phyloP scores from a whole-genome alignment of 2,888 invertebrate genomes.

The Holacanthella duospinosa region DNA sequence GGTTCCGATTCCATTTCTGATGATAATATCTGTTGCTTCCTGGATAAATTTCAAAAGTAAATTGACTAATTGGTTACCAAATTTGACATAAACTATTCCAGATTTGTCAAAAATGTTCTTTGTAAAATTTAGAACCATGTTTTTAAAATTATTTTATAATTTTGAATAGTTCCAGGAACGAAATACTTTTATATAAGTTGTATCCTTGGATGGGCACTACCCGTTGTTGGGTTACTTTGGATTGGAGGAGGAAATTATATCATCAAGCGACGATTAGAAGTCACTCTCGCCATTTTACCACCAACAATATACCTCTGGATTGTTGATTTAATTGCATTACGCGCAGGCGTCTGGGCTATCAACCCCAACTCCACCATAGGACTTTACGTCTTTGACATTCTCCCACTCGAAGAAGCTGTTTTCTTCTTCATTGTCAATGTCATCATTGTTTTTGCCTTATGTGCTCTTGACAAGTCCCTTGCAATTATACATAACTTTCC shows the following conservation, averaged over 20 bases:
- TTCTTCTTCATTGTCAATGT: background rate
- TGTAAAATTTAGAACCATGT: background rate
- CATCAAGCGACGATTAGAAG: background rate
- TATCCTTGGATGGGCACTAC: background rate
- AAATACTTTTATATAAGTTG: background rate
- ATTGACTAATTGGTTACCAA: too few species aligned
- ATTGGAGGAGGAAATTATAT: slow-evolving; percentile 1
- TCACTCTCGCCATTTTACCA: background rate
- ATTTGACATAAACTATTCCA: too few species aligned
- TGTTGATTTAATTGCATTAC: background rate
- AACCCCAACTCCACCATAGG: background rate
- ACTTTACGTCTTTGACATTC: background rate
- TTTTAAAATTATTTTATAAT: background rate
- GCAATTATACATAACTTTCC: background rate
- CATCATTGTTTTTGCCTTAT: background rate
- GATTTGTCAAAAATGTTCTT: too few species aligned
- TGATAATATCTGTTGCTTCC: background rate
- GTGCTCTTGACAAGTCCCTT: background rate
- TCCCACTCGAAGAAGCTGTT: background rate
- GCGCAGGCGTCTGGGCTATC: background rate
- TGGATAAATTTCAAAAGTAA: background rate
- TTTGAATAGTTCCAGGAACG: background rate
- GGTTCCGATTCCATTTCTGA: background rate
- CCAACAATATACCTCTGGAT: background rate
- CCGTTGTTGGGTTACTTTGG: background rate